Base-by-base conservation (phyloP, 2,113 vertebrate species). In the Chinchilla lanigera region DNA sequence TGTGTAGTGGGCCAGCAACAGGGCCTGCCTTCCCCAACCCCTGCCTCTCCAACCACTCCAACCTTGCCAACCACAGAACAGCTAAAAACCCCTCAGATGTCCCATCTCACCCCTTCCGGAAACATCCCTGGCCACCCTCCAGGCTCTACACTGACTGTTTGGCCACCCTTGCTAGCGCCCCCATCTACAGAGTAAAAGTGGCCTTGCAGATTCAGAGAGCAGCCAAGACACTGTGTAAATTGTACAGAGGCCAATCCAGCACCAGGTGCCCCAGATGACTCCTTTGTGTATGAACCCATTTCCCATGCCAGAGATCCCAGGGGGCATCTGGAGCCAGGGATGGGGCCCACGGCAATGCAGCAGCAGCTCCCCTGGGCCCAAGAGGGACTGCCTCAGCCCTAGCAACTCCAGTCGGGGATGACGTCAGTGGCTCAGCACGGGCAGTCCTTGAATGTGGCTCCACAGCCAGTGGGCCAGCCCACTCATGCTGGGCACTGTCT, bases 341-440 rank as follows among this genome's bases (percentile, higher is more conserved):
- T 99, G 94, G 99, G 99, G 4, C 97, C 99, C 6, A 97, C 99
- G 0, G 98, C 98, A 78, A 98, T 99, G 94, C 98, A 99, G 91
- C 98, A 99, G 60, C 60, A 26, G 60, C 60, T 61, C 60, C 60
- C 60, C 60, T 61, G 60, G 24, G 24, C 60, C 24, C 99, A 99
- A 77, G 99, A 99, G 56, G 20, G 13, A 77, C 28, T 75, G 73
- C 24, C 73, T 47, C 11, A 28, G 41, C 41, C 73, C 41, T 12
- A 77, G 73, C 73, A 50, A 16, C 73, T 77, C 44, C 26, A 47
- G 26, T 77, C 41, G 6, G 12, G 44, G 98, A 98, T 99, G 98
- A 99, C 99, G 99, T 99, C 98, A 91, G 99, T 99, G 98, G 98
- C 98, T 95, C 99, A 99, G 95, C 99, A 99, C 0, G 98, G 99